Percentiles rank a stretch among this genome's conserved stretches.
These are phyloP conservation scores for Casuarius casuarius DNA, from an alignment of 2,113 vertebrate species.

Conservation along the genomic window DNA sequence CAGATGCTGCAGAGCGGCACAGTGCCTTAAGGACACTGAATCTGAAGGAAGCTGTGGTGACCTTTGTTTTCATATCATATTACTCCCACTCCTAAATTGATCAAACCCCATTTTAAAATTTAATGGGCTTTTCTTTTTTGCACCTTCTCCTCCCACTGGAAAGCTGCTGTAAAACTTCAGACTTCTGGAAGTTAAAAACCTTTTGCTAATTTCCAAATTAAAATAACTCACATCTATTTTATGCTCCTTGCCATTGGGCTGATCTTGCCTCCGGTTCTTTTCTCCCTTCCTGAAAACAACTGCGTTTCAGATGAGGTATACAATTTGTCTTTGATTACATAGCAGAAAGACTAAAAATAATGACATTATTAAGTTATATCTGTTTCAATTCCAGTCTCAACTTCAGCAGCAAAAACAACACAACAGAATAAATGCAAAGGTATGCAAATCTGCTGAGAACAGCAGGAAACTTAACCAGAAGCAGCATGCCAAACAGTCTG, in stretches of 20 bases:
- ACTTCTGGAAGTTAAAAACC: neutral
- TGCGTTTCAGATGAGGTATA: neutral
- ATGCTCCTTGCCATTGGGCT: neutral
- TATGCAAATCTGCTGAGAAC: neutral
- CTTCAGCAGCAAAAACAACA: neutral
- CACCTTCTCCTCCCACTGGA: neutral
- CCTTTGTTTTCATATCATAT: neutral
- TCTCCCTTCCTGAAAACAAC: neutral
- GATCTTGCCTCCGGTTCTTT: neutral
- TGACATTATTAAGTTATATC: neutral
- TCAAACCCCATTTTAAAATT: neutral
- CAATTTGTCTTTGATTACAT: neutral
- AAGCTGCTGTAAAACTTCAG: neutral
- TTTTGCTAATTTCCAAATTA: neutral
- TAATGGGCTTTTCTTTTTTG: neutral
- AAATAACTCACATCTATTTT: neutral
- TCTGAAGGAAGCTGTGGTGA: neutral
- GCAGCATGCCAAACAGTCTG: neutral
- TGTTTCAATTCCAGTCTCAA: neutral
- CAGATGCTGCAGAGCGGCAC: neutral
- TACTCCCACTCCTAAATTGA: neutral
- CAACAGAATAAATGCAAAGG: neutral
- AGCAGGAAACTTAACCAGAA: neutral
- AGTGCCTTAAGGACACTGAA: neutral
- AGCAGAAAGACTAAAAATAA: slow-evolving; percentile 13